Percentiles rank a stretch among this genome's conserved stretches.
Conservation (phyloP, 2,888 invertebrate genomes). For the Dryobota labecula region DNA sequence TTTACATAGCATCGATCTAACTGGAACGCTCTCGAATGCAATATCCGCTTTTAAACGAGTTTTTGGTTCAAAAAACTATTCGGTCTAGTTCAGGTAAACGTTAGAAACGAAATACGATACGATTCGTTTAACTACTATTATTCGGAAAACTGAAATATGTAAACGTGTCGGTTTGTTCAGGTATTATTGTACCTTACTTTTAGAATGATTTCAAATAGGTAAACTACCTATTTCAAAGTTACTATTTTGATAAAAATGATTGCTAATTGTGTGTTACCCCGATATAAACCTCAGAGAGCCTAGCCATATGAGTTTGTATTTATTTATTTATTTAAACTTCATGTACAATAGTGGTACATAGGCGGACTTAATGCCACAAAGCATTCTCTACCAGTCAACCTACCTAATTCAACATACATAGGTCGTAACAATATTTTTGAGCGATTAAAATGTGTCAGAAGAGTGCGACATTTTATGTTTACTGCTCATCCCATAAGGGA, state of each 20-base stretch:
- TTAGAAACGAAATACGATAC: conserved; percentile 70
- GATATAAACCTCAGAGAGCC: neutral
- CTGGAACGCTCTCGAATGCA: conserved; percentile 87
- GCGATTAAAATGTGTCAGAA: conserved; percentile 44
- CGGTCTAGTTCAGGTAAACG: conserved; percentile 81
- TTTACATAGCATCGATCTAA: conserved; percentile 84
- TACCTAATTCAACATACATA: neutral
- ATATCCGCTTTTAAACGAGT: conserved; percentile 90
- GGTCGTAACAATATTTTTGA: conserved; percentile 37
- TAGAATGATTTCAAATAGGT: conserved; percentile 7
- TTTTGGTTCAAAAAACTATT: conserved; percentile 89
- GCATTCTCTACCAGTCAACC: too few relatives aligned
- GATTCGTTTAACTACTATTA: conserved; percentile 64
- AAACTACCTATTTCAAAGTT: neutral
- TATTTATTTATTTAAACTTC: too few relatives aligned
- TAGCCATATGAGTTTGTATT: neutral
- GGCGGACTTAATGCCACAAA: too few relatives aligned
- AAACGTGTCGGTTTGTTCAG: conserved; percentile 27
- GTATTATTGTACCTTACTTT: conserved; percentile 9
- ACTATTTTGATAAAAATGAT: neutral
- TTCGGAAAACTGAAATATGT: conserved; percentile 57
- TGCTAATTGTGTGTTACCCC: neutral
- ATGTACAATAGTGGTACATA: too few relatives aligned
- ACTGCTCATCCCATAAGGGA: conserved; percentile 49
- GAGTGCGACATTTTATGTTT: conserved; percentile 55